phyloP scores from a whole-genome alignment of 2,113 vertebrate genomes.

The Istiophorus platypterus region DNA sequence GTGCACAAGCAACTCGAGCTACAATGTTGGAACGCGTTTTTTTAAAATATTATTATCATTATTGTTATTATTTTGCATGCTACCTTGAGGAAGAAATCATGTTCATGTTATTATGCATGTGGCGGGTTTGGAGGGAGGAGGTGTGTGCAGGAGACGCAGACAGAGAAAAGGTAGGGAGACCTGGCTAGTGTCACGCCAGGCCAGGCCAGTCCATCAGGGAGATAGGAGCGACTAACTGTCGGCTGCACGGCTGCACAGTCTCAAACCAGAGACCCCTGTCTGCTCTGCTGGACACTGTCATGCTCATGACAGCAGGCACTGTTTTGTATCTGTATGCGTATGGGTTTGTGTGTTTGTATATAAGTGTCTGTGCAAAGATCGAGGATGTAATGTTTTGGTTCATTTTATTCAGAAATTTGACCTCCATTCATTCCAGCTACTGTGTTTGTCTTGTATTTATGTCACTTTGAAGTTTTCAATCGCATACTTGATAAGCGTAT shows the following conservation, averaged over 20 bases:
- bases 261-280: slow-evolving; percentile 77
- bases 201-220: slow-evolving; percentile 71
- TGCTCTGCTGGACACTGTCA: slow-evolving; percentile 82
- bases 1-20: not conserved
- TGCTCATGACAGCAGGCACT: slow-evolving; percentile 74
- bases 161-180: slow-evolving; percentile 67
- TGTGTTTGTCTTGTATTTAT: slow-evolving; percentile 1
- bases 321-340: slow-evolving; percentile 31
- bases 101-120: slow-evolving; percentile 5
- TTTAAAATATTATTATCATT: not conserved
- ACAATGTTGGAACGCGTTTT: not conserved
- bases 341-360: slow-evolving; percentile 30
- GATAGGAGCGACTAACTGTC: slow-evolving; percentile 76
- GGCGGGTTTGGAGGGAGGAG: slow-evolving; percentile 12
- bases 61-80: not conserved
- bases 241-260: slow-evolving; percentile 73
- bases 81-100: not conserved
- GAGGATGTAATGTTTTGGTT: slow-evolving; percentile 3
- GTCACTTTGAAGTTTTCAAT: slow-evolving; percentile 51
- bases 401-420: slow-evolving; percentile 21
- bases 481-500: not conserved
- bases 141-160: slow-evolving; percentile 43
- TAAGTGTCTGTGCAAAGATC: slow-evolving; percentile 41
- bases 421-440: not conserved
- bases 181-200: slow-evolving; percentile 73